Evolutionary conservation across 2,888 invertebrate genomes (phyloP).

Genomic region (Thumatha senex): DNA sequence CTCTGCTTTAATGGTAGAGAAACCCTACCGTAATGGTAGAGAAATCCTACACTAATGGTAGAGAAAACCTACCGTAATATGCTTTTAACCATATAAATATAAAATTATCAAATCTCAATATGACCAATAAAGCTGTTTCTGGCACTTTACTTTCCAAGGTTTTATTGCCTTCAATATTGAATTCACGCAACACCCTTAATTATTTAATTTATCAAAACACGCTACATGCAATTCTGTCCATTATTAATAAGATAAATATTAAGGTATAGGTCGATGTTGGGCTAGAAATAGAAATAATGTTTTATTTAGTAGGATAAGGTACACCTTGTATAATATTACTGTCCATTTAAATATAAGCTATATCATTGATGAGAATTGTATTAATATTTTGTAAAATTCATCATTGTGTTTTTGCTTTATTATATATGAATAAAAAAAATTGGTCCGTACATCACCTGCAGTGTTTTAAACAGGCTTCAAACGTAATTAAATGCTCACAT

Average conservation of each 20-base stretch:
- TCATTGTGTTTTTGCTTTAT: conserved; percentile 2
- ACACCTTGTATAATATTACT: conserved; percentile 72
- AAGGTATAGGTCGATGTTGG: conserved; percentile 55
- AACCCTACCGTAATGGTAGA: not conserved
- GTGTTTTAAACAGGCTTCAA: not conserved
- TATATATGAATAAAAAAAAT: too few species aligned
- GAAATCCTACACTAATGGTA: too few species aligned
- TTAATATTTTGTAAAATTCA: conserved; percentile 19
- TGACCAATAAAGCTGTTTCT: conserved; percentile 18
- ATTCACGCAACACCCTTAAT: conserved; percentile 53
- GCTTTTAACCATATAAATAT: not conserved
- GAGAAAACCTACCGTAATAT: too few species aligned
- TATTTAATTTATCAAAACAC: conserved; percentile 56
- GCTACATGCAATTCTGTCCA: conserved; percentile 83
- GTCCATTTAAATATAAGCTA: conserved; percentile 67
- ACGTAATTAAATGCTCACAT: not conserved
- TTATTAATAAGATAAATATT: conserved; percentile 58
- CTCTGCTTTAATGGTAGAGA: not conserved
- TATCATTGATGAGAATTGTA: conserved; percentile 40
- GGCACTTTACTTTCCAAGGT: conserved; percentile 13
- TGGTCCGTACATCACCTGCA: too few species aligned
- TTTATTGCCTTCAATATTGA: conserved; percentile 15
- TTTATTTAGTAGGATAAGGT: conserved; percentile 56
- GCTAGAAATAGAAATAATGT: conserved; percentile 50
- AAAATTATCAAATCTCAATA: conserved; percentile 15